Base-by-base conservation (phyloP, 1,140 invertebrate genomes). In the Drosophila burlai region DNA sequence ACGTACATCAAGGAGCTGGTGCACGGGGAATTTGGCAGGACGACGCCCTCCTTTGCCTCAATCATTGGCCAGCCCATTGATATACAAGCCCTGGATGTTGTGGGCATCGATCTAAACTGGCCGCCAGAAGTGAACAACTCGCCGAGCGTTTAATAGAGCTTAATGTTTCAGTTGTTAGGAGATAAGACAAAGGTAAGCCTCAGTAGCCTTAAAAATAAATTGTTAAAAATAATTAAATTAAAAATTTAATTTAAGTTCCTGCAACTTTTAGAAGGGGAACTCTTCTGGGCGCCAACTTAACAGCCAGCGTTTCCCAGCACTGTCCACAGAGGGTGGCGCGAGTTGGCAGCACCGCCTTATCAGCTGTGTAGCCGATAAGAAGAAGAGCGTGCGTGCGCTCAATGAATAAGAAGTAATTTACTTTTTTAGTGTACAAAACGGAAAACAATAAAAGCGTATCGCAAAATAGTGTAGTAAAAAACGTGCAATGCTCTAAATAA, bases 1-100 rank as follows among this genome's bases (percentile, higher is more conserved):
- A 99, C 98, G 3, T 99, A 99, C 92, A 95, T 99, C 0, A 99
- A 99, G 94, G 98, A 99, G 94, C 98, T 99, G 94, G 96, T 98
- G 18, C 98, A 99, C 94, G 97, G 98, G 1, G 98, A 99, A 94
- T 97, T 99, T 92, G 96, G 97, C 16, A 94, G 98, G 45, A 99
- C 98, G 1, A 92, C 91, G 15, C 98, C 98, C 1, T 94, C 95
- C 2, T 93, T 95, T 60, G 65, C 92, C 50, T 92, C 92, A 9
- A 93, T 94, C 26, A 75, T 95, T 24, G 94, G 95, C 42, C 94
- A 94, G 69, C 96, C 97, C 91, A 96, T 98, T 31, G 96, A 97
- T 84, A 96, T 97, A 74, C 93, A 96, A 24, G 95, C 96, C 11
- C 92, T 97, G 6, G 96, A 97, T 87, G 96, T 96, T 1, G 94